Percentiles rank a stretch among this genome's conserved stretches.
These are phyloP conservation scores for Agapostemon virescens DNA, from an alignment of 2,888 invertebrate species.

Conservation along the genomic window DNA sequence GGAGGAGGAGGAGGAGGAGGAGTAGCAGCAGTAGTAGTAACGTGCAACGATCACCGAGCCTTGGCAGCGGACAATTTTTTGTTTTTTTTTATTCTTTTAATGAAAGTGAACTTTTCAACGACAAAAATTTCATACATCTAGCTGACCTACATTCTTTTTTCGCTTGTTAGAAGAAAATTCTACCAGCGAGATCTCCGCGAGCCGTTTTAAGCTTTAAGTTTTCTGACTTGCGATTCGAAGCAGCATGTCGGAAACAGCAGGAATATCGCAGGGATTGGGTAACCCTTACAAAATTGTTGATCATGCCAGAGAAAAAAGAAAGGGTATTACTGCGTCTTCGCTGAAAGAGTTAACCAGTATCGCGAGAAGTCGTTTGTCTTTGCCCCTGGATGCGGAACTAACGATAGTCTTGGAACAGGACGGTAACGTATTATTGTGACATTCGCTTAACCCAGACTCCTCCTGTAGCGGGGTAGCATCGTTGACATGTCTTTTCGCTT, in stretches of 20 bases:
- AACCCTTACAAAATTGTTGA: conserved; percentile 91
- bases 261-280: conserved; percentile 75
- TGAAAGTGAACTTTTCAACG: conserved; percentile 42
- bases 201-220: conserved; percentile 28
- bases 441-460: too few species aligned
- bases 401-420: conserved; percentile 94
- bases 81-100: too few species aligned
- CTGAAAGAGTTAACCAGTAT: conserved; percentile 89
- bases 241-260: conserved; percentile 67
- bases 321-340: conserved; percentile 90
- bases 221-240: conserved; percentile 38
- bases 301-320: conserved; percentile 89
- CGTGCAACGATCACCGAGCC: conserved; percentile 67
- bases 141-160: conserved; percentile 24
- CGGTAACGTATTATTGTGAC: conserved; percentile 80
- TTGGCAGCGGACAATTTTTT: conserved; percentile 56
- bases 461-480: not conserved
- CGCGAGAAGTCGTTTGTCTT: conserved; percentile 87
- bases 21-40: too few species aligned
- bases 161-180: conserved; percentile 6
- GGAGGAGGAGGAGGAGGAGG: too few species aligned
- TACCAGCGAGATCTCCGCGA: not conserved
- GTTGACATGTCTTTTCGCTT: not conserved
- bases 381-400: conserved; percentile 84
- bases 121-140: conserved; percentile 28